Evolutionary conservation across 92 coral and sea anemone species (phyloP), one percentile per base, ranked within the genome.

Genomic region (Paramuricea clavata): DNA sequence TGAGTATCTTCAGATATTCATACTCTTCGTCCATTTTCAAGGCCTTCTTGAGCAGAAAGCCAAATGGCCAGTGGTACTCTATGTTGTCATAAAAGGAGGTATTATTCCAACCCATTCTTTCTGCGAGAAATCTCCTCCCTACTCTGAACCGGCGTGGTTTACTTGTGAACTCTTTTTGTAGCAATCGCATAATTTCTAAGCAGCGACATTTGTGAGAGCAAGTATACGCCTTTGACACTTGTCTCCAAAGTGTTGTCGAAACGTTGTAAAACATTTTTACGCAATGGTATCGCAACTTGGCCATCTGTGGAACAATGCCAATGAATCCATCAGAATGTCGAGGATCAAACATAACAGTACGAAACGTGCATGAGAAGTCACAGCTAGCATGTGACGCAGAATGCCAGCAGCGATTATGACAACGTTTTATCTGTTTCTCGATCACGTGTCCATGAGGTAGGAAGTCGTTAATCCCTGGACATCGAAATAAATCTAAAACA

Each of bases 31-130:
- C 21, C 25, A 12, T 36, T n/a, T n/a, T n/a, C 39, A 68, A 11
- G 12, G 74, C 74, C 21, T 68, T 68, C 39, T 68, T 26, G 12
- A 64, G 33, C 9, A 64, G 34, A 33, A 64, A 64, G 5, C 33
- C 27, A 64, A 64, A 64, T 25, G 74, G 74, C 74, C 74, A 68
- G 10, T 41, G 74, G 43, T 30, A 16, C 39, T 1, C 2, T 17
- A 23, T 12, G 39, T 68, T 41, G 8, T 27, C 35, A 28, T 9
- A 5, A 3, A 6, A 12, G 15, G 41, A 68, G 41, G 6, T 68
- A 30, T 16, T 15, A 25, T 68, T 6, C 74, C 74, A 68, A 28
- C 74, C 74, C 74, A 68, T 68, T 13, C 74, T 68, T 68, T 68
- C 39, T 36, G 22, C 22, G 42, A 30, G 4, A 11, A 68, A 68